Percentiles rank a stretch among this genome's conserved stretches.
Evolutionary conservation across 35 echinoderm and acorn worm species (phyloP).

Genomic region (Diadema setosum): DNA sequence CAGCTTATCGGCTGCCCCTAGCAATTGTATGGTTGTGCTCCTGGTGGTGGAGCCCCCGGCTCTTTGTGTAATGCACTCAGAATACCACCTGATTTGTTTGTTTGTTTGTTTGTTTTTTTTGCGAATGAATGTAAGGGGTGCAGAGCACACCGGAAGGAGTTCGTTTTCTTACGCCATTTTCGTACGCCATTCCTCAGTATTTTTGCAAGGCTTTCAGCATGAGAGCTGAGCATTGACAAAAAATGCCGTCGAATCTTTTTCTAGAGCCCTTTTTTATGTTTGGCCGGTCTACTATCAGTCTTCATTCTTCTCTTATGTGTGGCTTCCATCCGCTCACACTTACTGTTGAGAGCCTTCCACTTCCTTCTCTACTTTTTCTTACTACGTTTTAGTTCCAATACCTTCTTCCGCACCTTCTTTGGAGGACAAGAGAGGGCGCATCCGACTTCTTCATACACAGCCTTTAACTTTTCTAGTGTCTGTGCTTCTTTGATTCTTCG

Average conservation of each 20-base stretch:
- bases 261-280: too few relatives aligned
- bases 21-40: background rate
- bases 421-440: background rate
- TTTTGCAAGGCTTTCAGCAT: too few relatives aligned
- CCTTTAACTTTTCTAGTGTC: background rate
- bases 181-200: too few relatives aligned
- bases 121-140: constrained; percentile 17
- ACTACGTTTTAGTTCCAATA: background rate
- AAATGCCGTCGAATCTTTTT: too few relatives aligned
- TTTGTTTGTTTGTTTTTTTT: too few relatives aligned
- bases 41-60: background rate
- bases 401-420: background rate
- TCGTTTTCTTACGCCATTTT: background rate
- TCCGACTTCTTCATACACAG: background rate
- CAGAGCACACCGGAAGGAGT: constrained; percentile 10
- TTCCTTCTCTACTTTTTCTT: background rate
- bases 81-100: background rate
- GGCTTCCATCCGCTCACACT: background rate
- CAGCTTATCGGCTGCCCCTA: constrained; percentile 10
- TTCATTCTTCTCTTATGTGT: background rate
- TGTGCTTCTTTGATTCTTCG: background rate
- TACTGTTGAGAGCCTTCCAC: background rate
- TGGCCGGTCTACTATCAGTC: too few relatives aligned
- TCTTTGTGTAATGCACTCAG: background rate
- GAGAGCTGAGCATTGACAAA: too few relatives aligned